Base-by-base conservation (phyloP, 2,888 invertebrate genomes). In the Acleris sparsana region DNA sequence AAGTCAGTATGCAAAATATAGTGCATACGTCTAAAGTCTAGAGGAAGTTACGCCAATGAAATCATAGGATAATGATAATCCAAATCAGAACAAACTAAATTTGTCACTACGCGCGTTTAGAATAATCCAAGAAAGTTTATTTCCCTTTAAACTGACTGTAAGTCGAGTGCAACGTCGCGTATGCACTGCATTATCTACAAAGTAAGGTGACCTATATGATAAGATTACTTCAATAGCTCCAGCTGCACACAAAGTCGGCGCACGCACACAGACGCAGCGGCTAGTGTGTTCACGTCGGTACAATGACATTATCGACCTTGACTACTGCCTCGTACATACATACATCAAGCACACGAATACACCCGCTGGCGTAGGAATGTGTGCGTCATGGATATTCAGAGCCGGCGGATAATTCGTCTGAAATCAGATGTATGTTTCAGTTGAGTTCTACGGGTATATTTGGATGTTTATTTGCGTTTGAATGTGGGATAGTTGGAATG, bases 141-240 rank as follows among this genome's bases (percentile, higher is more conserved):
- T 69, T 62, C 55, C 48, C 55, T 65, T 61, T 9, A 62, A 60
- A 53, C 22, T 29, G 56, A 20, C 63, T 55, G 58, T 61, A 69
- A 68, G 63, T 67, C 70, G 76, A 73, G 72, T 76, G 76, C 77
- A 82, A 20, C 59, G 74, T 73, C 69, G 76, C 79, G 79, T 73
- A 72, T 72, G 69, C 70, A 72, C 77, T 84, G 77, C 80, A 83
- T 87, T 88, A 92, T 91, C 89, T 85, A 87, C 87, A 87, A 85
- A 85, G 89, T 89, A 92, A 92, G 89, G 92, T 92, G 92, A 92
- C 92, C 92, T 89, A 92, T 85, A 91, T 92, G 92, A 92, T 92
- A 92, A 92, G 92, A 92, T 91, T 88, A 91, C 83, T 88, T 86
- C 87, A 87, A 88, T 86, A 84, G 81, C 85, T 79, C 58, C 78